These are phyloP conservation scores for Oryzias dopingdopingensis DNA, from an alignment of 2,797 vertebrate species.

Conservation along the genomic window DNA sequence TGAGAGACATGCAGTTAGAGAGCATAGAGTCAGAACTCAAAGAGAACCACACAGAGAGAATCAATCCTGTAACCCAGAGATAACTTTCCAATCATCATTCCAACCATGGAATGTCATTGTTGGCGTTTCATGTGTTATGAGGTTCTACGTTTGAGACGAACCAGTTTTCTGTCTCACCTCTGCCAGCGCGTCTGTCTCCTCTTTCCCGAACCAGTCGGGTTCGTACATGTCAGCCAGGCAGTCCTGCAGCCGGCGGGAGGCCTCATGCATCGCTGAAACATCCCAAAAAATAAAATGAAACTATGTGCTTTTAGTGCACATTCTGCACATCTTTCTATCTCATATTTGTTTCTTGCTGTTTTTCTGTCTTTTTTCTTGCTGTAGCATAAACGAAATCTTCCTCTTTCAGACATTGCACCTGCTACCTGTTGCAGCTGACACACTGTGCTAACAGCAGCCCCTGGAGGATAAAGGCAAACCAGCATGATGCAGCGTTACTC, in stretches of 20 bases:
- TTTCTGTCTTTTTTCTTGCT: not conserved
- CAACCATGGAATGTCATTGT: no score
- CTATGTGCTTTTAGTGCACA: not conserved
- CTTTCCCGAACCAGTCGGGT: constrained; percentile 95
- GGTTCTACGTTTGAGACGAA: not conserved
- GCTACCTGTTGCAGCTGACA: no score
- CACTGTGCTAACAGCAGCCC: no score
- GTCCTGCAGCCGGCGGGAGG: constrained; percentile 91
- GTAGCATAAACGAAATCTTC: no score
- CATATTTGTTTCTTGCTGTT: not conserved
- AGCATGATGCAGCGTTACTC: constrained; percentile 22
- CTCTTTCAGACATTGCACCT: no score
- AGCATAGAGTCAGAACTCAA: constrained; percentile 18
- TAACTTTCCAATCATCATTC: no score
- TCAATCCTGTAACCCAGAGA: no score
- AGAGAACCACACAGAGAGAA: not conserved
- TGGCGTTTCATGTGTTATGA: no score
- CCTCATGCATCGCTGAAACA: constrained; percentile 90
- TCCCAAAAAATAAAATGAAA: constrained; percentile 3
- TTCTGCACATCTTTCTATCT: not conserved
- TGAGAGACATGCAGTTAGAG: constrained; percentile 55
- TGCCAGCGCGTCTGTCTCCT: constrained; percentile 85
- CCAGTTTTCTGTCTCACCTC: constrained; percentile 80
- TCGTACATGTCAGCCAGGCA: constrained; percentile 96
- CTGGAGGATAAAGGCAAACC: not conserved